Base-by-base conservation (phyloP, 2,888 invertebrate species). In the Danaus chrysippus region DNA sequence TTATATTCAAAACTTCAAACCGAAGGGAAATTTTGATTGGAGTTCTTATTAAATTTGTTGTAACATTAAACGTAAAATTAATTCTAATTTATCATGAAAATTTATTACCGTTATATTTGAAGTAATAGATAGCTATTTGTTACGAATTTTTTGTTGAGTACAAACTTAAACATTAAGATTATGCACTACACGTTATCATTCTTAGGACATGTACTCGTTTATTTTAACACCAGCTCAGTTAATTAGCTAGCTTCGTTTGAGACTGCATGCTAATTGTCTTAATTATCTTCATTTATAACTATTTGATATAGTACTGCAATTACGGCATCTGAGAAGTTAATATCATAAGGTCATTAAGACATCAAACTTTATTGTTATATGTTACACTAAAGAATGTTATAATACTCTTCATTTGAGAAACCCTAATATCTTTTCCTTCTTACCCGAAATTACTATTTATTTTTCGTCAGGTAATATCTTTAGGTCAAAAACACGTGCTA, bases 241-340 rank as follows among this genome's bases (percentile, higher is more conserved):
- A 49, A 49, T 49, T 49, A 49, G 49, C 10, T 17, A 49, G 49
- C 49, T 49, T 49, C 17, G 17, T 17, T 17, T 10, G 17, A 10
- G 17, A 49, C 49, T 49, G 49, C 11, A 49, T 49, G 49, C 49
- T 49, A 49, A 49, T 49, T 49, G 17, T 49, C 49, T 49, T 49
- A 15, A 49, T 49, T 49, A 49, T 49, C 49, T 49, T 49, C 49
- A 49, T 49, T 49, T 49, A 49, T 49, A 17, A 49, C 17, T 49
- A 49, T 49, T 17, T 49, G 49, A 49, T 17, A 17, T 17, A 49
- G 49, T 17, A 49, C 3, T 17, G 49, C 49, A 17, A 49, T 49
- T 49, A 49, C 15, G 49, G 17, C 17, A 49, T 17, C 10, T 49
- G 10, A 49, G 11, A 11, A 49, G 10, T 49, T 49, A 49, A 49